These are phyloP conservation scores for Dicrostonyx torquatus DNA, from an alignment of 2,797 vertebrate species.

Conservation along the genomic window DNA sequence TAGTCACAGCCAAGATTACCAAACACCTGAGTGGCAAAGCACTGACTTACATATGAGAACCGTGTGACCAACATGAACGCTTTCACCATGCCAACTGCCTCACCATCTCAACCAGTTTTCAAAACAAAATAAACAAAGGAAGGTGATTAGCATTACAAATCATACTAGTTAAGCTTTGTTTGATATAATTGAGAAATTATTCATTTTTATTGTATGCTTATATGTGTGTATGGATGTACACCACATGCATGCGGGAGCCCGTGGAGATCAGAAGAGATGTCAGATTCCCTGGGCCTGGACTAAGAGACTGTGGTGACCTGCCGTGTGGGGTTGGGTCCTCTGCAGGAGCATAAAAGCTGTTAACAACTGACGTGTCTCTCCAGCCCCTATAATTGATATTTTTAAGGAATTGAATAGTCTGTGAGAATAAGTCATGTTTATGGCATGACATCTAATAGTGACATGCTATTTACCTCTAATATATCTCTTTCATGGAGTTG, in stretches of 20 bases:
- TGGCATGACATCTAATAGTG: neutral
- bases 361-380: neutral
- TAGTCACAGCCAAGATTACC: constrained; percentile 45
- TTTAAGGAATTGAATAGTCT: neutral
- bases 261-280: neutral
- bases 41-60: constrained; percentile 12
- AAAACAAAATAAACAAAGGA: neutral
- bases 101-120: neutral
- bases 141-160: neutral
- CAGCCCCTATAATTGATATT: neutral
- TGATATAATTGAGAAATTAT: neutral
- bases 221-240: neutral
- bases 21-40: constrained; percentile 43
- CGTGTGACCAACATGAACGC: neutral
- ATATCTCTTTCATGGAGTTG: neutral
- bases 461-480: neutral
- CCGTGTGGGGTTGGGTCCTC: neutral
- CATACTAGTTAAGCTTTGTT: neutral
- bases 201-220: neutral
- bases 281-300: neutral
- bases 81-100: neutral
- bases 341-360: neutral
- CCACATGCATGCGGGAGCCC: neutral
- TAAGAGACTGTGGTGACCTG: neutral
- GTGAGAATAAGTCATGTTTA: neutral